Evolutionary conservation across 2,797 vertebrate genomes (phyloP).

Genomic region (Epinephelus coioides): DNA sequence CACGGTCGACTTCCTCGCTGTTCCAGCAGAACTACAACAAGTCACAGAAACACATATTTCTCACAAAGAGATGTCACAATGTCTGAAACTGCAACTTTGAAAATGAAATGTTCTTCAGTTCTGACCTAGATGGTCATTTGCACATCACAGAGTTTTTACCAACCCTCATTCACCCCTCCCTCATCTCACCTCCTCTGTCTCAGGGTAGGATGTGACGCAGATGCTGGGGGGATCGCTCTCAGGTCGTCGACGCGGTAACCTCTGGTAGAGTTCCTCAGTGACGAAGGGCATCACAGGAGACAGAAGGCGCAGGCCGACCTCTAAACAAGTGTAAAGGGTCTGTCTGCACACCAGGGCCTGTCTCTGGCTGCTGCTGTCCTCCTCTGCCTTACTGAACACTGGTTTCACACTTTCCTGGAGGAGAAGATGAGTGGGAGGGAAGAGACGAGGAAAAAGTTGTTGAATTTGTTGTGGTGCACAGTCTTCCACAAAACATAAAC

Average conservation of each 20-base stretch:
- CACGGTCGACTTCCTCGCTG: slow-evolving; percentile 86
- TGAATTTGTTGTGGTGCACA: not conserved
- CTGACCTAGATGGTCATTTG: not conserved
- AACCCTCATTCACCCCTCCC: not conserved
- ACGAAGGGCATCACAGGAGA: slow-evolving; percentile 94
- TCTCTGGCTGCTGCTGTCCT: slow-evolving; percentile 69
- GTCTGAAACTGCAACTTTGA: not conserved
- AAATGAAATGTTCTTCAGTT: not conserved
- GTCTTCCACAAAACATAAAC: not conserved
- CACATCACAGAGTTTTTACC: not conserved
- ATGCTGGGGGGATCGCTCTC: slow-evolving; percentile 86
- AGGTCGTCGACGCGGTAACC: slow-evolving; percentile 86
- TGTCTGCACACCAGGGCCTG: slow-evolving; percentile 85
- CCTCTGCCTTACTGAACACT: slow-evolving; percentile 79
- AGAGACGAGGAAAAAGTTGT: not conserved
- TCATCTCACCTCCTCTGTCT: slow-evolving; percentile 82
- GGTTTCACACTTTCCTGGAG: slow-evolving; percentile 88
- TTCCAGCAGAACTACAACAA: slow-evolving; percentile 90
- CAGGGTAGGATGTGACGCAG: slow-evolving; percentile 88
- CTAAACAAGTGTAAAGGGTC: slow-evolving; percentile 92
- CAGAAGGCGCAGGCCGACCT: slow-evolving; percentile 90
- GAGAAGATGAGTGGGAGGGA: not conserved
- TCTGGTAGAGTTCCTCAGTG: slow-evolving; percentile 92
- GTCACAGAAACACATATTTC: not conserved
- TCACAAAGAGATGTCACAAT: not conserved